A percentile compares a stretch with the other conserved stretches of the same genome.
Conservation (phyloP, 2,113 vertebrate genomes). For the Perognathus longimembris region DNA sequence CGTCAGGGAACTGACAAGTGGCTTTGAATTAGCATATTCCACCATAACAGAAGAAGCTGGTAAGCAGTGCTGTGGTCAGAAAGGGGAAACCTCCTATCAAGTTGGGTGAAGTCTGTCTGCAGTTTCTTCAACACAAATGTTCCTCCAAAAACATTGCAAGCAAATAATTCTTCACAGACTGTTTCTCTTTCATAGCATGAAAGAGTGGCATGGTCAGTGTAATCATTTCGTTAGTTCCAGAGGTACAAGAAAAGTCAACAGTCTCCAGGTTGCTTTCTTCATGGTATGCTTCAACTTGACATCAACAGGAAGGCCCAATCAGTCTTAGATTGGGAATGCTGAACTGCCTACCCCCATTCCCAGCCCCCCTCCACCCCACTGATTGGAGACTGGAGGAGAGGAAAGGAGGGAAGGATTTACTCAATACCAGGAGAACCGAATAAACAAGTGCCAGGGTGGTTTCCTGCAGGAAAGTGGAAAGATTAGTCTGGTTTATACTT, state of each 20-base stretch:
- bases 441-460: conserved; percentile 1
- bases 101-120: conserved; percentile 15
- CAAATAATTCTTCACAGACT: conserved; percentile 51
- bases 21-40: conserved; percentile 57
- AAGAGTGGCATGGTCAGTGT: conserved; percentile 14
- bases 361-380: background rate
- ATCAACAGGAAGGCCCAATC: conserved; percentile 68
- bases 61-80: conserved; percentile 60
- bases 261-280: conserved; percentile 5
- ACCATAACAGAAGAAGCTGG: conserved; percentile 60
- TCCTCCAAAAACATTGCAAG: conserved; percentile 60
- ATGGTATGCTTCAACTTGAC: conserved; percentile 61
- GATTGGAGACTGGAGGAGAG: conserved; percentile 4
- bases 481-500: conserved; percentile 75
- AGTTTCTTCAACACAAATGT: conserved; percentile 57
- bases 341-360: background rate
- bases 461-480: conserved; percentile 72
- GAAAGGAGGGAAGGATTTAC: conserved; percentile 59
- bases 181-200: conserved; percentile 56
- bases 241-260: conserved; percentile 57
- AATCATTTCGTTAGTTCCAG: conserved; percentile 43
- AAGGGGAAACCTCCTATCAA: conserved; percentile 59
- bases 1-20: conserved; percentile 76
- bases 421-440: conserved; percentile 7
- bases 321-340: conserved; percentile 41